Base-by-base conservation (phyloP, 2,888 invertebrate species). In the Rhagonycha lutea region DNA sequence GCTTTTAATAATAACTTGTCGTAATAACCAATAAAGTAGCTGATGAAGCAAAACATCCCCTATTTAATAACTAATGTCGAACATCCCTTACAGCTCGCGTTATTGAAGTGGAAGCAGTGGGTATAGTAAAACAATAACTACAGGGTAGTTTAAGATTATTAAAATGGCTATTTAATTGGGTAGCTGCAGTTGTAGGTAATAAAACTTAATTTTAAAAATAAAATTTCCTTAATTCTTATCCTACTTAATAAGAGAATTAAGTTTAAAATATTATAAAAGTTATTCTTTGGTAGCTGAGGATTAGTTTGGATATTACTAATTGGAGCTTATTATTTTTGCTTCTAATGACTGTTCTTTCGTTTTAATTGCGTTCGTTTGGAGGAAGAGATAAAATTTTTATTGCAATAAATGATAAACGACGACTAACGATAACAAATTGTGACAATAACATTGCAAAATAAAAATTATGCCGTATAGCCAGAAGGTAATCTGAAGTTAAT, bases 21-120 rank as follows among this genome's bases (percentile, higher is more conserved):
- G 76, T 81, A 84, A 86, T 86, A 86, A 86, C 85, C 85, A 86
- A 86, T 86, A 86, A 85, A 86, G 84, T 84, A 84, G 86, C 85
- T 86, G 86, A 86, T 86, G 86, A 85, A 85, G 86, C 86, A 81
- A 85, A 85, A 86, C 84, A 85, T 86, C 86, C 85, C 85, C 83
- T 84, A 84, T 85, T 85, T 86, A 85, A 86, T 86, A 86, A 85
- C 85, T 80, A 81, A 78, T 82, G 83, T 82, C 79, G 81, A 82
- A 78, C 78, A 79, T 74, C 79, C 78, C 77, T 71, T 75, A 68
- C 80, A 82, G 83, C 83, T 83, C 83, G 83, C 83, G 83, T 83
- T 84, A 84, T 84, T 84, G 82, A 80, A 65, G 72, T 47, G 68
- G 18, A 61, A 14, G 26, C n/a, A 32, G 68, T 61, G 14, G 71